Evolutionary conservation across 2,113 vertebrate species (phyloP), one percentile per base, ranked within the genome.

Genomic region (Motacilla tschutschensis): DNA sequence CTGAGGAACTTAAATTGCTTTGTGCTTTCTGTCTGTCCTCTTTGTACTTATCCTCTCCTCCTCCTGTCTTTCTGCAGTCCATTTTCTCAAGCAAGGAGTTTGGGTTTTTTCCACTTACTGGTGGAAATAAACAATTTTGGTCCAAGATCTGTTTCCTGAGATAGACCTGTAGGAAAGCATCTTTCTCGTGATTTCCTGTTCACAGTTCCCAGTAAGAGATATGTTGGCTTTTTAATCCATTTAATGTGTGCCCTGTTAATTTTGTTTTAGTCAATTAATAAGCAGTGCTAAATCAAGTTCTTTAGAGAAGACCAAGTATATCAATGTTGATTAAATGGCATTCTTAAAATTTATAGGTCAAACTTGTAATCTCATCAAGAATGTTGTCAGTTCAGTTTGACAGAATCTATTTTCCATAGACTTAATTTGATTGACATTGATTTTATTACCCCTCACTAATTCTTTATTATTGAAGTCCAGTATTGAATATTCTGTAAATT

Each of bases 361-460:
- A 78, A 85, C 65, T 83, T 91, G 79, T 85, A 80, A 80, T 69
- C 48, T 92, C 50, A 87, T 93, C 54, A 80, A 87, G 76, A 77
- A 83, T 29, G 46, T 65, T 92, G 85, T 90, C 65, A 75, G n/a
- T 83, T 87, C 12, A 67, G 87, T 85, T 93, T 78, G 87, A 87
- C 83, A 85, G 72, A 71, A 64, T 85, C 44, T 83, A 2, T 91
- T 91, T 94, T 89, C 65, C 35, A 35, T 81, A 91, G 65, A 54
- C 41, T 15, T 91, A 89, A 93, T 80, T 92, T 83, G 85, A 93
- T 87, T 87, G 53, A 85, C 79, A 63, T 62, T 51, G 75, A 79
- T 91, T 91, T 91, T 89, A 89, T 91, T 93, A 83, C 21, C 21
- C 12, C 8, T 69, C 48, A 71, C 53, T 89, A 85, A 87, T 85